Conservation (phyloP, 2,797 vertebrate genomes). For the Chelmon rostratus region DNA sequence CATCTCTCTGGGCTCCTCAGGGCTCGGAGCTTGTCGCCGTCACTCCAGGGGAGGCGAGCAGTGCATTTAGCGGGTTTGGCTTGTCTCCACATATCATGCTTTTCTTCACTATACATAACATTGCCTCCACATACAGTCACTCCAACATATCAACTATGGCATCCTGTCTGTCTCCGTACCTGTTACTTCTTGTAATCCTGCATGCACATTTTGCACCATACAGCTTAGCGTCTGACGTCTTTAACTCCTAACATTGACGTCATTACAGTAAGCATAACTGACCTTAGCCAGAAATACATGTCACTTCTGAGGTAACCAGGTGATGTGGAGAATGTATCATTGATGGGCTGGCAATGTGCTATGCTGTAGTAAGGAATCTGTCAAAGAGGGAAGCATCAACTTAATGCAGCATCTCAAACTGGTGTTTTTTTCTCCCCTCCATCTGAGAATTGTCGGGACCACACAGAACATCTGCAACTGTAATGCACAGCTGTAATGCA, state of each 20-base stretch:
- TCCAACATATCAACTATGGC: constrained; percentile 10
- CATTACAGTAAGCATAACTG: neutral
- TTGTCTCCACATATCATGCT: constrained; percentile 27
- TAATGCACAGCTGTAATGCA: neutral
- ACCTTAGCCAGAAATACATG: constrained; percentile 11
- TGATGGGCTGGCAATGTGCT: constrained; percentile 15
- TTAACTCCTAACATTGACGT: neutral
- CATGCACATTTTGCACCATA: constrained; percentile 42
- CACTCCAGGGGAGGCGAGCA: neutral
- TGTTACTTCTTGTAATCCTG: constrained; percentile 32
- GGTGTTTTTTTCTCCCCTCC: neutral
- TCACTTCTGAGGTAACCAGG: constrained; percentile 18
- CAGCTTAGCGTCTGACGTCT: constrained; percentile 18
- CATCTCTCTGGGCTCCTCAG: neutral
- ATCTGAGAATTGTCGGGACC: neutral
- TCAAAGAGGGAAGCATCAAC: constrained; percentile 53
- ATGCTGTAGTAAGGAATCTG: constrained; percentile 41
- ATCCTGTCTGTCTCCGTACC: constrained; percentile 21
- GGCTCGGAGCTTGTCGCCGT: neutral
- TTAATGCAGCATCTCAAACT: neutral
- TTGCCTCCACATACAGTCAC: constrained; percentile 15
- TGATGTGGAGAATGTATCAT: constrained; percentile 20
- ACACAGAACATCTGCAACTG: neutral
- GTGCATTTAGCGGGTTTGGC: constrained; percentile 29
- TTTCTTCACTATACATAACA: constrained; percentile 28